Conservation (phyloP, 2,797 vertebrate genomes). For the Halcyon smyrnensis region DNA sequence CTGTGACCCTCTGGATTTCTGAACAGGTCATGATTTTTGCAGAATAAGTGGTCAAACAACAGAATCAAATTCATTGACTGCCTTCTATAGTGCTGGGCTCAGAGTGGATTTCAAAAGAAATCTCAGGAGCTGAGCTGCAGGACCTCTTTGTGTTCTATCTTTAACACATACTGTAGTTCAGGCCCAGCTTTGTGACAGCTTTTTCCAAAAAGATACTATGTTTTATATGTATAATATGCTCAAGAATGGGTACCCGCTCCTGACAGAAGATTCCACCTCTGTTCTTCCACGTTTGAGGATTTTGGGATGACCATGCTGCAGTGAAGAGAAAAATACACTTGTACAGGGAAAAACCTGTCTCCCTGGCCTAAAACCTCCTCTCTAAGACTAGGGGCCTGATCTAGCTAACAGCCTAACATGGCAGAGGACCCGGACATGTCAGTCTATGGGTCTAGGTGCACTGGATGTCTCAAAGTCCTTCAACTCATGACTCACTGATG, state of each 20-base stretch:
- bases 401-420: neutral
- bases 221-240: neutral
- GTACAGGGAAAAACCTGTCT: neutral
- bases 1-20: neutral
- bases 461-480: neutral
- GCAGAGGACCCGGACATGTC: neutral
- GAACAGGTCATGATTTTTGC: neutral
- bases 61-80: neutral
- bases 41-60: neutral
- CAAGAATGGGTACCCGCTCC: neutral
- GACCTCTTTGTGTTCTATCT: neutral
- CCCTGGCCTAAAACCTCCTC: neutral
- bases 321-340: neutral
- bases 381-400: neutral
- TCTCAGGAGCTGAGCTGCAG: neutral
- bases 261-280: neutral
- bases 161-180: neutral
- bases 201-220: neutral
- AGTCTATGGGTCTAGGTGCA: neutral
- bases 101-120: neutral
- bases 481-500: neutral
- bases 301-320: rapidly evolving
- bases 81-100: neutral
- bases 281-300: neutral
- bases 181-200: neutral